Conservation (phyloP, 2,797 vertebrate genomes). For the Ctenosaura bakeri region DNA sequence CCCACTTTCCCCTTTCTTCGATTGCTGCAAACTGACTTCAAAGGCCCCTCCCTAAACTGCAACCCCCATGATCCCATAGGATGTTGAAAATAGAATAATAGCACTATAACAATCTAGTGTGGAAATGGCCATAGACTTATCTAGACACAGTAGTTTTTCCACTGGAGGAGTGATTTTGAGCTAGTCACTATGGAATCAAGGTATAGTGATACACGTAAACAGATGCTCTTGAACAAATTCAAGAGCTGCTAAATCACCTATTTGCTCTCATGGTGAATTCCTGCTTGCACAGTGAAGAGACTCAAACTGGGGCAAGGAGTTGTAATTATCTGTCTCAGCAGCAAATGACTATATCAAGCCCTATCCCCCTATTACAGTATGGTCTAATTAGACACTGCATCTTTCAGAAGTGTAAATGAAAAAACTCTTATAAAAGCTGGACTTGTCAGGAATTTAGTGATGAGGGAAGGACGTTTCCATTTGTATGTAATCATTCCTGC, state of each 20-base stretch:
- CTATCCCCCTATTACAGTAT: constrained; percentile 19
- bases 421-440: constrained; percentile 33
- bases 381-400: not conserved
- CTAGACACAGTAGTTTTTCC: not conserved
- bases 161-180: not conserved
- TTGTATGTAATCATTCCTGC: constrained; percentile 32
- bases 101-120: no score
- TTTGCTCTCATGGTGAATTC: constrained; percentile 9
- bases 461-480: not conserved
- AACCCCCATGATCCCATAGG: no score
- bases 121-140: no score
- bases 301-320: fast-evolving
- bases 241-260: constrained; percentile 18
- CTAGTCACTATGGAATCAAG: not conserved
- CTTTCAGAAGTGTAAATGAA: constrained; percentile 32
- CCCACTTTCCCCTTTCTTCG: no score
- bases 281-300: not conserved
- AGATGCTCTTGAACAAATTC: not conserved
- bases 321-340: not conserved
- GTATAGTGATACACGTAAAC: not conserved
- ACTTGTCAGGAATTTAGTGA: not conserved
- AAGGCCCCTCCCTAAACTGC: no score
- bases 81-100: no score
- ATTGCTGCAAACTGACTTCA: no score
- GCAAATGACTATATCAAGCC: not conserved